A percentile compares a stretch with the other conserved stretches of the same genome.
phyloP scores from a whole-genome alignment of 2,888 invertebrate genomes.

The Aradus depressus region DNA sequence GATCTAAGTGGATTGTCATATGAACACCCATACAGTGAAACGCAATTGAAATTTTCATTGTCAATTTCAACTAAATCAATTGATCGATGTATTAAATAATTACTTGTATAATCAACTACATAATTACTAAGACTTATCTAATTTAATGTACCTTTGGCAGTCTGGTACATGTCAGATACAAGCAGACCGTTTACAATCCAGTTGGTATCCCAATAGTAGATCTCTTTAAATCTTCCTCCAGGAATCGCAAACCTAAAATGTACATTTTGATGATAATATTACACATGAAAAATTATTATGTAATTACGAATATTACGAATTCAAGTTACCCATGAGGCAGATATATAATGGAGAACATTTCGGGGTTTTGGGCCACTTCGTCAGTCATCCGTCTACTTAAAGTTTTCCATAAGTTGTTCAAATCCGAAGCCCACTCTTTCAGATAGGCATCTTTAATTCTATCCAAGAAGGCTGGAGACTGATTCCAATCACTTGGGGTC shows the following conservation, averaged over 20 bases:
- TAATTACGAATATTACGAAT: neutral
- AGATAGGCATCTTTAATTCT: slow-evolving; percentile 37
- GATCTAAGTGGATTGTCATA: no score
- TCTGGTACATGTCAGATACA: slow-evolving; percentile 60
- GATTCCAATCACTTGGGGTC: slow-evolving; percentile 35
- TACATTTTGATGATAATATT: neutral
- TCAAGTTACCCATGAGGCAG: slow-evolving; percentile 55
- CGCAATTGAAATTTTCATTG: no score
- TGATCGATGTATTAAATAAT: no score
- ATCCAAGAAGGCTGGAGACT: slow-evolving; percentile 37
- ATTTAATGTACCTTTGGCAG: slow-evolving; percentile 31
- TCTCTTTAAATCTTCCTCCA: slow-evolving; percentile 57
- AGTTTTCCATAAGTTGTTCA: slow-evolving; percentile 32
- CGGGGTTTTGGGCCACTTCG: slow-evolving; percentile 37
- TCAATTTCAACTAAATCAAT: no score
- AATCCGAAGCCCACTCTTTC: slow-evolving; percentile 39
- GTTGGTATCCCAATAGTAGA: slow-evolving; percentile 81
- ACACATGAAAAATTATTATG: neutral
- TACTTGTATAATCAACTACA: no score
- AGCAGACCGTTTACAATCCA: slow-evolving; percentile 75
- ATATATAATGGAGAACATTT: slow-evolving; percentile 54
- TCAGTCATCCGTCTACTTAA: slow-evolving; percentile 48
- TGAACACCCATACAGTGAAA: no score
- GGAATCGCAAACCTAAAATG: slow-evolving; percentile 43
- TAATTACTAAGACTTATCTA: no score